Evolutionary conservation across 2,113 vertebrate species (phyloP).

Genomic region (Scytalopus superciliaris): DNA sequence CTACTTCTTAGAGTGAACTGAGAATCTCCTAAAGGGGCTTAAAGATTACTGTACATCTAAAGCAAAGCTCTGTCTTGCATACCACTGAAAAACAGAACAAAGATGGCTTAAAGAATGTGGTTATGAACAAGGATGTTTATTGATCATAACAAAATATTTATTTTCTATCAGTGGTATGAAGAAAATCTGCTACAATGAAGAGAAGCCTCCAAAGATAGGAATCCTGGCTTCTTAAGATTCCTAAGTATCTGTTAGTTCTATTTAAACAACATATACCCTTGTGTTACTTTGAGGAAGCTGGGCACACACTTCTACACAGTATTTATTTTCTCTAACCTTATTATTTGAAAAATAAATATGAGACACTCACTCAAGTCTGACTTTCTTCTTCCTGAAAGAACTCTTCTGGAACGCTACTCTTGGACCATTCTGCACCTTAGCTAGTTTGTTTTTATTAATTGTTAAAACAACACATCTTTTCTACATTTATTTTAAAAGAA

Average conservation of each 20-base stretch:
- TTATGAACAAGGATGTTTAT: not conserved
- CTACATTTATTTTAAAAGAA: conserved; percentile 2
- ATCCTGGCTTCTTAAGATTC: not conserved
- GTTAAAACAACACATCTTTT: conserved; percentile 12
- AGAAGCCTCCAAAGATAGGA: not conserved
- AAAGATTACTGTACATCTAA: not conserved
- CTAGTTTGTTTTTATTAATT: conserved; percentile 16
- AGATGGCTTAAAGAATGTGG: not conserved
- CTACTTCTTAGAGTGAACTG: not conserved
- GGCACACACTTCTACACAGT: not conserved
- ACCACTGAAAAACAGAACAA: not conserved
- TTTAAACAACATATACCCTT: not conserved
- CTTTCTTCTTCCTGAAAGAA: not conserved
- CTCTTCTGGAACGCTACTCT: not conserved
- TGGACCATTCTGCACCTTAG: not conserved
- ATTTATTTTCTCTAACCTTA: conserved; percentile 7
- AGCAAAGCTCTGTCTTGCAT: not conserved
- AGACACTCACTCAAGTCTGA: not conserved
- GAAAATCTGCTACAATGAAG: not conserved
- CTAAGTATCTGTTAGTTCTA: not conserved
- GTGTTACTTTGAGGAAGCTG: not conserved
- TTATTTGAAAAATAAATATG: conserved; percentile 17
- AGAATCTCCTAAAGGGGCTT: not conserved
- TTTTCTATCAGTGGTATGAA: not conserved
- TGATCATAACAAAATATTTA: not conserved